Percentiles rank a stretch among this genome's conserved stretches.
These are phyloP conservation scores for Myotis brandtii DNA, from an alignment of 2,113 vertebrate species.

Conservation along the genomic window DNA sequence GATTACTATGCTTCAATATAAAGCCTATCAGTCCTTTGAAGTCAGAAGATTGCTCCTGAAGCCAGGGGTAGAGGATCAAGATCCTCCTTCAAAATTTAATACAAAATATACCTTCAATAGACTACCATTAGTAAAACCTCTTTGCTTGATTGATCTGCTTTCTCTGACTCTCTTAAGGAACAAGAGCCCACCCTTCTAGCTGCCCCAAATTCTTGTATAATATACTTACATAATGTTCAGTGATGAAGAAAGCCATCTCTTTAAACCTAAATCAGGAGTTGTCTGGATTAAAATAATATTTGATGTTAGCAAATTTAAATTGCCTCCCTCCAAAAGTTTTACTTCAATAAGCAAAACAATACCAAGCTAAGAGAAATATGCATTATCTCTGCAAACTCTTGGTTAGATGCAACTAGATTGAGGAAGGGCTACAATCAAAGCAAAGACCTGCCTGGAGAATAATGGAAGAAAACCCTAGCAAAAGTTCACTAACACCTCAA, in stretches of 20 bases:
- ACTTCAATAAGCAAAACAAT: background rate
- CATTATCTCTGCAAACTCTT: background rate
- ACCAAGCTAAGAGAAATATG: background rate
- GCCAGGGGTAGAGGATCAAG: background rate
- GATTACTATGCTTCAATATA: background rate
- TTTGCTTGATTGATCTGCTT: background rate
- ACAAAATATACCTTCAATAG: background rate
- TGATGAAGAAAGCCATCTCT: background rate
- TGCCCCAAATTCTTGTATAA: background rate
- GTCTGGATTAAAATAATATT: background rate
- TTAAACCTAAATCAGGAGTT: background rate
- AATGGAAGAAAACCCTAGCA: background rate
- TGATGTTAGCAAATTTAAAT: background rate
- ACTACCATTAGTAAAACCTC: background rate
- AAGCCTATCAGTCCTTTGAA: background rate
- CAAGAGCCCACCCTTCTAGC: background rate
- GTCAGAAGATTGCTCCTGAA: background rate
- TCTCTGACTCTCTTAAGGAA: background rate
- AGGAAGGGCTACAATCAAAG: background rate
- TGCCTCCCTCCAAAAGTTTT: background rate
- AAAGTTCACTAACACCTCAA: background rate
- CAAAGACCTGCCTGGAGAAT: background rate
- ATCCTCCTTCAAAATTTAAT: background rate
- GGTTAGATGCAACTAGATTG: background rate
- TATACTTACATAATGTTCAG: background rate